These are phyloP conservation scores for Chrysotoxum bicinctum DNA, from an alignment of 2,888 invertebrate genomes.

Conservation along the genomic window DNA sequence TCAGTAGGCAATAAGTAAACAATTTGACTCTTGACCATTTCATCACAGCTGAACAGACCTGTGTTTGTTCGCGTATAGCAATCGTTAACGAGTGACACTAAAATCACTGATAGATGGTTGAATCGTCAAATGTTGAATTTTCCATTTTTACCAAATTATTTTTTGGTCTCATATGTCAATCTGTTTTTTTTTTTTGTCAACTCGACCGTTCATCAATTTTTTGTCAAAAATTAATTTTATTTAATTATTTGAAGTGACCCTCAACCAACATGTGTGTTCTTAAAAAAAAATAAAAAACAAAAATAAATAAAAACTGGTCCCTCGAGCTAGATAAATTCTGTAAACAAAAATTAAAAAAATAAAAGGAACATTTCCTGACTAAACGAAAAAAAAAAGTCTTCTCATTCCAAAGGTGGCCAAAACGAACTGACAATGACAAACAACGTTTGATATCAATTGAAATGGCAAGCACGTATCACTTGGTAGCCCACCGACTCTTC, in stretches of 20 bases:
- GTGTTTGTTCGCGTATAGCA: conserved; percentile 8
- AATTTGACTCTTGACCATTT: not conserved
- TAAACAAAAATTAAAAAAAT: conserved; percentile 15
- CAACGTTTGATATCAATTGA: conserved; percentile 69
- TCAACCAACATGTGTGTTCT: not conserved
- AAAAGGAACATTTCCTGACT: conserved; percentile 43
- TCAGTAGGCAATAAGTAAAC: not conserved
- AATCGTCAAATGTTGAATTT: not conserved
- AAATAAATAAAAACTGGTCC: conserved; percentile 30
- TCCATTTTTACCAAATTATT: not conserved
- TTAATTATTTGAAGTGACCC: conserved; percentile 15
- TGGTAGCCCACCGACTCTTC: conserved; percentile 31
- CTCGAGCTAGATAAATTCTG: not conserved
- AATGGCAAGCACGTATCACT: conserved; percentile 60
- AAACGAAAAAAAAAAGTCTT: conserved; percentile 55
- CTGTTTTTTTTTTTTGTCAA: not conserved
- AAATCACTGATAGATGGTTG: conserved; percentile 35
- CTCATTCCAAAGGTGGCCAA: conserved; percentile 20
- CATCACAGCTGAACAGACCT: not conserved
- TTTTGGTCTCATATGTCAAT: not conserved
- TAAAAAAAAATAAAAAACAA: conserved; percentile 39
- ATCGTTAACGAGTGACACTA: conserved; percentile 41
- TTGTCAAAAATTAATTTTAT: not conserved
- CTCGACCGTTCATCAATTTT: not conserved
- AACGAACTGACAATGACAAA: conserved; percentile 67